Conservation (phyloP, 2,113 vertebrate species). For the Colossoma macropomum region DNA sequence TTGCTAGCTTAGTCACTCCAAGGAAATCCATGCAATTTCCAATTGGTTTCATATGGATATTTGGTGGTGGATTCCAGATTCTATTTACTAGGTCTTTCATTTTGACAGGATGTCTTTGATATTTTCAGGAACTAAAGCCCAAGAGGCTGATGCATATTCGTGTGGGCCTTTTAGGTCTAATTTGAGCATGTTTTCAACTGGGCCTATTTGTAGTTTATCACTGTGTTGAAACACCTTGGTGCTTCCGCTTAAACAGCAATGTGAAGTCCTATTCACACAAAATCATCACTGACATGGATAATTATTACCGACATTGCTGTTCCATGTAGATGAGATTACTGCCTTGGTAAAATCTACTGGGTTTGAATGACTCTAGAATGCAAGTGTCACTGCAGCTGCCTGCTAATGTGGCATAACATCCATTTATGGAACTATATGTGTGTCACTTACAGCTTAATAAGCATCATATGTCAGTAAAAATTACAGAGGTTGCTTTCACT, state of each 20-base stretch:
- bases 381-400: not conserved
- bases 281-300: conserved; percentile 13
- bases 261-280: not conserved
- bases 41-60: not conserved
- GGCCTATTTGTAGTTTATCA: not conserved
- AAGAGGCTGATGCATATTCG: too few relatives aligned
- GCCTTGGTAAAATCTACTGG: not conserved
- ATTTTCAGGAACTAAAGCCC: not conserved
- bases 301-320: conserved; percentile 1
- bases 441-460: not conserved
- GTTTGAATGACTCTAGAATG: conserved; percentile 16
- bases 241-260: not conserved
- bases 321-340: conserved; percentile 18
- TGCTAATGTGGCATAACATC: conserved; percentile 15
- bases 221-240: conserved; percentile 5
- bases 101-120: not conserved
- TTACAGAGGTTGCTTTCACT: not conserved
- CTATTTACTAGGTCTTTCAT: not conserved
- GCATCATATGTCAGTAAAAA: not conserved
- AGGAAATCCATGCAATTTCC: too few relatives aligned
- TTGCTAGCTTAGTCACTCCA: not conserved
- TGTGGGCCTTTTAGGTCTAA: not conserved
- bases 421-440: not conserved
- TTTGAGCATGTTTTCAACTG: not conserved
- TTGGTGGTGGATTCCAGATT: not conserved